These are phyloP conservation scores for Pogona vitticeps DNA, from an alignment of 2,113 vertebrate genomes.

Conservation along the genomic window DNA sequence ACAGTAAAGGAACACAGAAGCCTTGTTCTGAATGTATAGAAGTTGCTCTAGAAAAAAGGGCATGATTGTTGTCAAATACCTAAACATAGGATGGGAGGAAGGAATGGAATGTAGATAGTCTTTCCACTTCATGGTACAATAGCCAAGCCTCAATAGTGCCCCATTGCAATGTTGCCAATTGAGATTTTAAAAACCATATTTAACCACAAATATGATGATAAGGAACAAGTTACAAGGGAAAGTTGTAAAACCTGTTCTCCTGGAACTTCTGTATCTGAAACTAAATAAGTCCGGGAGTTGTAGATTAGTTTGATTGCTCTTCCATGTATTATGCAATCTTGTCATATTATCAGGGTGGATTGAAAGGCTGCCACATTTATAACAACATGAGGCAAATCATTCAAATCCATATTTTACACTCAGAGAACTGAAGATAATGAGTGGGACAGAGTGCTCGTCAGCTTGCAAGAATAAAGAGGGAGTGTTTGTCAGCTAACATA, in stretches of 20 bases:
- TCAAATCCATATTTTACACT: background rate
- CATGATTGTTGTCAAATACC: background rate
- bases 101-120: background rate
- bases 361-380: background rate
- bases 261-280: background rate
- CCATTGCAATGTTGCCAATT: background rate
- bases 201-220: background rate
- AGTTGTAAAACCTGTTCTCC: constrained; percentile 6
- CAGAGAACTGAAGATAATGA: background rate
- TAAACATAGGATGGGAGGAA: background rate
- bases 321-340: background rate
- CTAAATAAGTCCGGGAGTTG: background rate
- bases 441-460: too few species aligned
- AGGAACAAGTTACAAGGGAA: background rate
- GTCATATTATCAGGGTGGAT: background rate
- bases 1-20: background rate
- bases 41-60: background rate
- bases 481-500: background rate
- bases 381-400: too few species aligned
- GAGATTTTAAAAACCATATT: background rate
- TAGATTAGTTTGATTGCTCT: background rate
- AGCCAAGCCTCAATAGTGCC: too few species aligned
- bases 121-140: background rate
- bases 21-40: background rate
- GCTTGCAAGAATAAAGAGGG: too few species aligned